These are phyloP conservation scores for Salticus scenicus DNA, from an alignment of 2,888 invertebrate genomes.

Conservation along the genomic window DNA sequence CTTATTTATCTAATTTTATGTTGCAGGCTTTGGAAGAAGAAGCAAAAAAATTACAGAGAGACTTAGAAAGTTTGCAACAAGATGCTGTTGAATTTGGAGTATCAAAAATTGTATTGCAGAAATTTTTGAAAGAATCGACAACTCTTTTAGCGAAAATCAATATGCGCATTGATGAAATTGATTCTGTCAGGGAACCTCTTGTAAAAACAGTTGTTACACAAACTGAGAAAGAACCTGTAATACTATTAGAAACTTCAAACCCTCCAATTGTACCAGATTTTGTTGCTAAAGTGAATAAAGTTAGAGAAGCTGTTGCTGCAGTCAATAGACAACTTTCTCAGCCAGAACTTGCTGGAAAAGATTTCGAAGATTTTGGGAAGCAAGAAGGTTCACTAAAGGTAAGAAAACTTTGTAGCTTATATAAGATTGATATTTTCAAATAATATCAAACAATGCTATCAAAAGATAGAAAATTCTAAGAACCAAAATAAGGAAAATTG, in stretches of 20 bases:
- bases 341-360: conserved; percentile 79
- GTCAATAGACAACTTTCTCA: conserved; percentile 78
- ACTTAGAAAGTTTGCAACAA: conserved; percentile 55
- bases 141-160: conserved; percentile 77
- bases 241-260: conserved; percentile 41
- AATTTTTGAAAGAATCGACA: conserved; percentile 46
- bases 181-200: conserved; percentile 29
- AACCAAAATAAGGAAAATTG: too few relatives aligned
- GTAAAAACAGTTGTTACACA: conserved; percentile 62
- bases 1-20: too few relatives aligned
- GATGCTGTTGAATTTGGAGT: conserved; percentile 50
- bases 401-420: background rate
- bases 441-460: too few relatives aligned
- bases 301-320: conserved; percentile 79
- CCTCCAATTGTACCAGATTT: conserved; percentile 75
- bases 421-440: too few relatives aligned
- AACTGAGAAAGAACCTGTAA: conserved; percentile 55
- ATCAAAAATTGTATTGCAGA: conserved; percentile 40
- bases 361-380: conserved; percentile 81
- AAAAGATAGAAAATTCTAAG: too few relatives aligned
- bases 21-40: conserved; percentile 80
- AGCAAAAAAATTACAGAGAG: conserved; percentile 80
- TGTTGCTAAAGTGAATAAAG: conserved; percentile 79
- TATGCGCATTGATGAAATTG: conserved; percentile 75
- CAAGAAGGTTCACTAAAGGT: conserved; percentile 81